phyloP scores from a whole-genome alignment of 1,140 invertebrate genomes.

The Euwallacea similis region DNA sequence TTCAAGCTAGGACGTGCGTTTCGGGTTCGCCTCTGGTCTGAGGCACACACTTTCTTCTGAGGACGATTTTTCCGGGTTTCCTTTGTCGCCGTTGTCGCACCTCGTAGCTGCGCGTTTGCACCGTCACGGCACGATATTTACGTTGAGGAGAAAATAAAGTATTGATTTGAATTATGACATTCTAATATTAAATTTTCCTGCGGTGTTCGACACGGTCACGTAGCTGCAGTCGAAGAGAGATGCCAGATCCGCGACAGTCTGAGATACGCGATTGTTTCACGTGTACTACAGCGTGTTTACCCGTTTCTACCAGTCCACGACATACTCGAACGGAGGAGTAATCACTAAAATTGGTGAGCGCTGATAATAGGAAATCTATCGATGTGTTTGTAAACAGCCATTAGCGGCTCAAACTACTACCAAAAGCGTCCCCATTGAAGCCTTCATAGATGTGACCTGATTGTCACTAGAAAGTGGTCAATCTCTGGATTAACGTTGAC shows the following conservation, averaged over 20 bases:
- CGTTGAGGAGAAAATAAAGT: not conserved
- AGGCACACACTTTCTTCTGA: not conserved
- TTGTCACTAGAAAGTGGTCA: not conserved
- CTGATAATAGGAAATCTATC: slow-evolving; percentile 33
- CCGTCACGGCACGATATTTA: not conserved
- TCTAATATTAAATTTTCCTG: slow-evolving; percentile 9
- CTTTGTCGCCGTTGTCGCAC: not conserved
- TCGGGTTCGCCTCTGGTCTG: not conserved
- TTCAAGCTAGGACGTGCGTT: slow-evolving; percentile 39
- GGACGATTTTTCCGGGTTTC: not conserved
- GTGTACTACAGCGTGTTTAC: slow-evolving; percentile 47
- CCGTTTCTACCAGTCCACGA: slow-evolving; percentile 40
- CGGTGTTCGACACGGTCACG: not conserved
- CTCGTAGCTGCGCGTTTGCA: slow-evolving; percentile 2
- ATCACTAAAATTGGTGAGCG: not conserved
- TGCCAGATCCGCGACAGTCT: slow-evolving; percentile 26
- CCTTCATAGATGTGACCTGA: not conserved
- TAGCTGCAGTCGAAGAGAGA: slow-evolving; percentile 26
- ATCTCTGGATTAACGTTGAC: not conserved
- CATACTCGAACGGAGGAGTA: slow-evolving; percentile 33
- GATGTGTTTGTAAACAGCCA: slow-evolving; percentile 35
- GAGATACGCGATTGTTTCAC: slow-evolving; percentile 39
- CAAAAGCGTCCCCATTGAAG: not conserved
- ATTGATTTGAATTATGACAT: slow-evolving; percentile 10
- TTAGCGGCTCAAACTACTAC: not conserved